A percentile compares a stretch with the other conserved stretches of the same genome.
Conservation (phyloP, 2,113 vertebrate genomes). For the Sorex araneus region DNA sequence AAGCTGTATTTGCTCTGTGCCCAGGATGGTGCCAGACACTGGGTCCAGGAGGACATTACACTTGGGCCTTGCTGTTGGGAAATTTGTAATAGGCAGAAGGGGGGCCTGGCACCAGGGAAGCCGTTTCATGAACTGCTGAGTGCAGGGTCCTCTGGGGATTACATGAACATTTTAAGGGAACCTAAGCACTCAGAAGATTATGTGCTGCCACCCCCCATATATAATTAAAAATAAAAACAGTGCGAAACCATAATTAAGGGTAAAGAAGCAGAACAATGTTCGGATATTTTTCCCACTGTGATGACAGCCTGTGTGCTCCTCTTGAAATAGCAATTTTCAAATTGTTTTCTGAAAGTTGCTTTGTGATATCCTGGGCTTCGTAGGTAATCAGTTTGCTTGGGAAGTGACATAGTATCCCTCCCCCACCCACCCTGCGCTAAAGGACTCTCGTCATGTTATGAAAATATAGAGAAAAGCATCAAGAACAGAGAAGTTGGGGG, state of each 20-base stretch:
- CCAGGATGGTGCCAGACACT: not conserved
- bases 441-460: not conserved
- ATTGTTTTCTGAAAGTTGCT: not conserved
- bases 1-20: too few species aligned
- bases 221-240: slow-evolving; percentile 73
- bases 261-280: slow-evolving; percentile 33
- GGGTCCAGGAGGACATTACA: not conserved
- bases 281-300: not conserved
- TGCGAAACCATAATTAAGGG: slow-evolving; percentile 40
- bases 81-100: not conserved
- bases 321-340: slow-evolving; percentile 47
- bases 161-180: slow-evolving; percentile 37
- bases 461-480: not conserved
- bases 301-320: not conserved
- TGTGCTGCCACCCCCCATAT: not conserved
- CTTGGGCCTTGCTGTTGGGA: not conserved
- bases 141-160: not conserved
- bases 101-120: rapidly evolving
- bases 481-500: not conserved
- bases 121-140: not conserved
- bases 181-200: slow-evolving; percentile 24
- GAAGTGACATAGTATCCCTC: too few species aligned
- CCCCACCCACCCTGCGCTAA: too few species aligned
- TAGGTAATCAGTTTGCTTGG: not conserved
- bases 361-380: not conserved